Base-by-base conservation (phyloP, 1,140 invertebrate species). In the Hirudo medicinalis region DNA sequence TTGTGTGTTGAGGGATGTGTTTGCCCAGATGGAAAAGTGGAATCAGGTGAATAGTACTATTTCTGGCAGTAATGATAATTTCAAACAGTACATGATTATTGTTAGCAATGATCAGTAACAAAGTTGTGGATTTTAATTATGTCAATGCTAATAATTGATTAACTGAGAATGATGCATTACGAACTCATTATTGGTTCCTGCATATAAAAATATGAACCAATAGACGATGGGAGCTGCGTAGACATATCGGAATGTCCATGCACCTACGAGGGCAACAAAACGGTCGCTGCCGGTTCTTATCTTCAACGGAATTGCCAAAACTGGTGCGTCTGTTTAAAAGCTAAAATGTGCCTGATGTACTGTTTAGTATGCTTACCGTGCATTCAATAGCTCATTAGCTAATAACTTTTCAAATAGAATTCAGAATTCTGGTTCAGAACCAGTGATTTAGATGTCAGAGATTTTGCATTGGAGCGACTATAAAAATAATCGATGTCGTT, bases 1-100 rank as follows among this genome's bases (percentile, higher is more conserved):
- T 20, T 15, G 8, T 71, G 70, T 27, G 53, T 57, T 19, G 70
- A 71, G 17, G 70, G 70, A 20, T 71, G 70, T 53, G 17, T 32
- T 55, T 71, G 70, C 54, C 70, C 54, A 5, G 20, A 49, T 32
- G 70, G 70, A 29, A 4, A 5, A 8, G 70, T 71, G 6, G 70
- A 71, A 57, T 36, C 22, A n/a, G 32, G 69, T 70, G 32, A 36
- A 36, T 36, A 36, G 32, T 36, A 36, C 2, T 36, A 36, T 49
- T 49, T 15, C 9, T 49, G 4, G 9, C 0, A 49, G 9, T 49
- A 49, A 49, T 49, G 11, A 49, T 49, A 17, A 49, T 8, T 49
- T 36, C 32, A 36, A 36, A 36, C 32, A 36, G 32, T 6, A 36
- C 6, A 6, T 6, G 2, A 9, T 15, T 49, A 17, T 49, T 49